phyloP scores from a whole-genome alignment of 2,113 vertebrate genomes.

The Ciconia maguari region DNA sequence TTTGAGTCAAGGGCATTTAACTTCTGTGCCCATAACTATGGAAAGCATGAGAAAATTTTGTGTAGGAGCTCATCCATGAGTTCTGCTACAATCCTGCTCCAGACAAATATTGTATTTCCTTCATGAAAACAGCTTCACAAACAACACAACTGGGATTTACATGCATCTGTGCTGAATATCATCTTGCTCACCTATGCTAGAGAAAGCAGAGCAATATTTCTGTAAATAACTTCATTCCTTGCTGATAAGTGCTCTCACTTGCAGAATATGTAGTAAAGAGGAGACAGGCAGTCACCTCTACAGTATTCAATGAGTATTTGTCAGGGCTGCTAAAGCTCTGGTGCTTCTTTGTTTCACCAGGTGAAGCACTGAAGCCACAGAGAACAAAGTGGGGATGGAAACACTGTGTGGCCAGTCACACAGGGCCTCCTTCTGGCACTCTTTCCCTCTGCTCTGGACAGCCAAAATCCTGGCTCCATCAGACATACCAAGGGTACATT shows the following conservation, averaged over 20 bases:
- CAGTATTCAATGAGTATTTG: neutral
- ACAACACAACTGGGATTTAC: neutral
- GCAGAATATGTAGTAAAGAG: neutral
- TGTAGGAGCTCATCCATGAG: neutral
- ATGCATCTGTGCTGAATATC: neutral
- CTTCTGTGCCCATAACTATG: neutral
- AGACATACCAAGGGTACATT: neutral
- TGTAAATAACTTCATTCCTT: neutral
- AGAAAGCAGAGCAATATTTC: neutral
- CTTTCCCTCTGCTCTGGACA: neutral
- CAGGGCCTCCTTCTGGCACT: neutral
- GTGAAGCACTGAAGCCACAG: neutral
- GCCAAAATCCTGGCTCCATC: neutral
- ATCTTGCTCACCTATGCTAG: neutral
- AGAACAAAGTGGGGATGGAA: neutral
- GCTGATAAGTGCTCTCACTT: neutral
- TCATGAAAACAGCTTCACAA: neutral
- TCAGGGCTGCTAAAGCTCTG: neutral
- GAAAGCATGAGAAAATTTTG: neutral
- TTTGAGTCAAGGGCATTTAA: neutral
- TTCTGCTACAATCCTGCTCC: neutral
- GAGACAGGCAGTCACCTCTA: neutral
- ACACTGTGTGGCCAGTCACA: neutral
- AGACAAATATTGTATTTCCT: neutral
- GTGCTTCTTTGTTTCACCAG: neutral